These are phyloP conservation scores for Danio kyathit DNA, from an alignment of 2,797 vertebrate genomes.

Conservation along the genomic window DNA sequence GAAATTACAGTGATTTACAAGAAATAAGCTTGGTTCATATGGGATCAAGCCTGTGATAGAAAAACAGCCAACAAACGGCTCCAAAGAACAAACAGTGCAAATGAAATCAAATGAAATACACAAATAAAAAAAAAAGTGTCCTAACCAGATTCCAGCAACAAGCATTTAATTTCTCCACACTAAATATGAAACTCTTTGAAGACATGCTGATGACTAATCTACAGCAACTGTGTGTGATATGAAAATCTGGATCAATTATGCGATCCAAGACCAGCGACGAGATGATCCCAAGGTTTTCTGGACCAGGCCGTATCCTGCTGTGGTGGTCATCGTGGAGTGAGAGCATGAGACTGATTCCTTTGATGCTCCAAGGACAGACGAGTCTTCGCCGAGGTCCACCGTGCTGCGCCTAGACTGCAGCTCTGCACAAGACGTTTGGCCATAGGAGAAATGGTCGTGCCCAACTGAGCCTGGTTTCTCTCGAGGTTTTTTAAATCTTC, in stretches of 20 bases:
- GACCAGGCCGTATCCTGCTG: too few species aligned
- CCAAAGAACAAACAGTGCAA: background rate
- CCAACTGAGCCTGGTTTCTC: too few species aligned
- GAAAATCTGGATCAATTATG: background rate
- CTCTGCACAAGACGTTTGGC: too few species aligned
- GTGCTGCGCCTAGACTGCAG: too few species aligned
- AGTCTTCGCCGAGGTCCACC: too few species aligned
- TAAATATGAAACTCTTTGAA: background rate
- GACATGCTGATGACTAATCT: background rate
- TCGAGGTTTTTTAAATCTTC: too few species aligned
- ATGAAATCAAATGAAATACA: background rate
- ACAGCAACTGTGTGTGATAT: background rate
- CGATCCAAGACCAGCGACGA: too few species aligned
- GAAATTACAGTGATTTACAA: background rate
- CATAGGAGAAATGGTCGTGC: too few species aligned
- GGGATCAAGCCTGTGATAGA: background rate
- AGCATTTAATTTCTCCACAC: background rate
- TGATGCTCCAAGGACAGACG: too few species aligned
- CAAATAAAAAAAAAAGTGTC: background rate
- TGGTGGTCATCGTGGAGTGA: too few species aligned
- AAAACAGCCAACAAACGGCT: conserved; percentile 4
- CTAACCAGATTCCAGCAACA: background rate
- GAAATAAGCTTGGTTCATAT: background rate
- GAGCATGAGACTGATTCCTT: too few species aligned
- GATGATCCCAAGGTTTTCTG: too few species aligned